Base-by-base conservation (phyloP, 2,113 vertebrate species). In the Ondatra zibethicus region DNA sequence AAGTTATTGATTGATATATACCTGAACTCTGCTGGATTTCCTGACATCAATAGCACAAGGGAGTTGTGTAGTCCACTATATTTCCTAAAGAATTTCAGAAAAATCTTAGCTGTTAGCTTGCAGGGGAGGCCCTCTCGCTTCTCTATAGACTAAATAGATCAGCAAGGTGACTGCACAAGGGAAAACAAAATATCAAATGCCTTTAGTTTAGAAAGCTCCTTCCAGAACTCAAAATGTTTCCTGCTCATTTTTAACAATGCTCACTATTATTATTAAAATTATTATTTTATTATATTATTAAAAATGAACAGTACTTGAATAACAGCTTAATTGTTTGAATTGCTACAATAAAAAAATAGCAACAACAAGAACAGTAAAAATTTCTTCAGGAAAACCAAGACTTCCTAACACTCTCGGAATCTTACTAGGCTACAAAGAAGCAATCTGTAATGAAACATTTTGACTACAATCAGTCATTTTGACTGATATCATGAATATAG, bases 51-150 rank as follows among this genome's bases (percentile, higher is more conserved):
- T 97, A 97, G 97, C 84, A 95, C 52, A 89, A 45, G 91, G n/a
- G 85, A 95, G 78, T 82, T 70, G 27, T 73, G 70, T 23, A 82
- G 88, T 96, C 75, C 61, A 95, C 89, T 96, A 96, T 85, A 94
- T 94, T 95, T 96, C 91, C 97, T 97, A 95, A 97, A 96, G 95
- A 89, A 73, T 97, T 96, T 97, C 82, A 91, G 89, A 91, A 97
- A 88, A 95, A 97, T 91, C 95, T 78, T 80, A 88, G 94, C 78
- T 96, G 66, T 96, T 61, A 92, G 86, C 45, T 93, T 94, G 61
- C 75, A 95, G 47, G 42, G n/a, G 76, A 97, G 89, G 81, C 68
- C 94, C 58, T 82, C 93, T 89, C 75, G 31, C 93, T 97, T 95
- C 87, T 96, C 82, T 86, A 55, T 9, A 92, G 72, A 98, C 85